Evolutionary conservation across 2,113 vertebrate species (phyloP).

Genomic region (Spilogale gracilis): DNA sequence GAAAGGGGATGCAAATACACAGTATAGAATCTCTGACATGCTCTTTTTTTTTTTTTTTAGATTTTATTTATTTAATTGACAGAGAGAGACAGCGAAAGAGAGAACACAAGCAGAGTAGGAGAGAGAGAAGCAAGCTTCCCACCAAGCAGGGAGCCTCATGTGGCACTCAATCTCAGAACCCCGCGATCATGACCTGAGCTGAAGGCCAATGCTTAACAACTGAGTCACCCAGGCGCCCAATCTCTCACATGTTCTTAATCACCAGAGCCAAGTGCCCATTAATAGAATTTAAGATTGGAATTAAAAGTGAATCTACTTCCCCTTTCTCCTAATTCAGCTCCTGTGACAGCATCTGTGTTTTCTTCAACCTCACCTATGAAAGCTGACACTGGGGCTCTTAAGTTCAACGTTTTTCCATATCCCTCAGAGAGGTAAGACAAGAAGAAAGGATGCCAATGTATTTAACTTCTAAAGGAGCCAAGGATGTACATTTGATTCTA

Average conservation of each 20-base stretch:
- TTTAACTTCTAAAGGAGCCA: not conserved
- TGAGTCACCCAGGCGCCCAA: too few relatives aligned
- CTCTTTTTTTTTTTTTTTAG: too few relatives aligned
- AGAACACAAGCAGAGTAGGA: too few relatives aligned
- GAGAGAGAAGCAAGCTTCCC: too few relatives aligned
- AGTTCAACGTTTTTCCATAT: not conserved
- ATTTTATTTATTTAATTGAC: too few relatives aligned
- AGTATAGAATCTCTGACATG: too few relatives aligned
- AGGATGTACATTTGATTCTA: not conserved
- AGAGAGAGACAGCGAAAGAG: too few relatives aligned
- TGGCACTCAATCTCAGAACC: too few relatives aligned
- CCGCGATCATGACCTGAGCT: too few relatives aligned
- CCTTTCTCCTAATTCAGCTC: not conserved
- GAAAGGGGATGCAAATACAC: not conserved
- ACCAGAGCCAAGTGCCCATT: not conserved
- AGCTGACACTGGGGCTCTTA: not conserved
- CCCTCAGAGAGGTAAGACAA: not conserved
- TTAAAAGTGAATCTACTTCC: not conserved
- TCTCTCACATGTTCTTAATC: not conserved
- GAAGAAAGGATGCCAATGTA: not conserved
- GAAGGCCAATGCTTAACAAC: too few relatives aligned
- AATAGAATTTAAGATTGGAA: not conserved
- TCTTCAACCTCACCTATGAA: not conserved
- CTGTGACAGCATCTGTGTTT: not conserved
- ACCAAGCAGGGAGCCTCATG: too few relatives aligned